Evolutionary conservation across 2,113 vertebrate genomes (phyloP), one percentile per base, ranked within the genome.

Genomic region (Phalacrocorax brasilianus): DNA sequence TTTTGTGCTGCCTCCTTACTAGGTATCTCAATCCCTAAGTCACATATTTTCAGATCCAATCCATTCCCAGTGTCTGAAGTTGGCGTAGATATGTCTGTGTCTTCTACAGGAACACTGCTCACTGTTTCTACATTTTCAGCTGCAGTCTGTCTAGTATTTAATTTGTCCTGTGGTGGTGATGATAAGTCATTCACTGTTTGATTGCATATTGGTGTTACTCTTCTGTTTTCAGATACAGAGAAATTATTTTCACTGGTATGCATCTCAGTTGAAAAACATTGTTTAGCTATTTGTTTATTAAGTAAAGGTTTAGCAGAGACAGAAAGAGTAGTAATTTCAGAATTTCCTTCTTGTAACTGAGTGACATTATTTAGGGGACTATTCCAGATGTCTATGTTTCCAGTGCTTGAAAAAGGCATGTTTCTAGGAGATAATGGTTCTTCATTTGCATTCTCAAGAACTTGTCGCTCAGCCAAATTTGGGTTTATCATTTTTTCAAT

Each of bases 101-200:
- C 97, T 94, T 97, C 96, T 61, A 94, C 42, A 70, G 95, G 87
- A 85, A 91, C 82, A 62, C 47, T 87, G 68, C 58, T 96, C 83
- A 86, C 91, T 14, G 73, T 7, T 65, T 96, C 97, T 5, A 81
- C 24, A 7, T 20, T 91, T 4, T 93, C 67, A 85, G 76, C 79
- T 14, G 33, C 30, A n/a, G 8, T 40, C 30, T 91, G 86, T 44
- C 12, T 58, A 24, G 35, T 40, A 88, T 75, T 97, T 52, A 96
- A 67, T 75, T 89, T 42, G 9, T 89, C 93, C 75, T 90, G 95
- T 66, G 96, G 53, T 22, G 94, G 96, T 6, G 96, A 71, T 6
- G 96, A 71, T 49, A 97, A 96, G 85, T 98, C 88, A 44, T 93
- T 92, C 55, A 95, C 92, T 22, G 91, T 96, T 81, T 97, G 97